Evolutionary conservation across 2,113 vertebrate species (phyloP).

Genomic region (Daboia siamensis): DNA sequence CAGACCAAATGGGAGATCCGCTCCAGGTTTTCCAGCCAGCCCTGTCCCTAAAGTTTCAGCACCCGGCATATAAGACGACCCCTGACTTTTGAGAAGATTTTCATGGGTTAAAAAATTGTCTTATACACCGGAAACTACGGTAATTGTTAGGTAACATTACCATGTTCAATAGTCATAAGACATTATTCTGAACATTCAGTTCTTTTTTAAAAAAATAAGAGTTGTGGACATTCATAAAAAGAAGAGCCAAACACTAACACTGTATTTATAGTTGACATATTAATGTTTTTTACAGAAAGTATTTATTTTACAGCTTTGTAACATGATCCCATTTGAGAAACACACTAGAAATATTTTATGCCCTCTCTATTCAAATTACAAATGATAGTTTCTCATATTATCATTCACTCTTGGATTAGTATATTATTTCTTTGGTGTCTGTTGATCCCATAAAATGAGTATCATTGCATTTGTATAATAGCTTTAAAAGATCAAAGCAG

Average conservation of each 20-base stretch:
- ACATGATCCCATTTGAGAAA: not conserved
- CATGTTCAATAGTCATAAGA: not conserved
- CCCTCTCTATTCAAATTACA: not conserved
- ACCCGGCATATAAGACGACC: no score
- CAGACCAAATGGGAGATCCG: no score
- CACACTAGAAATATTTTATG: not conserved
- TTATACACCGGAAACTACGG: no score
- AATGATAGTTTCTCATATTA: constrained; percentile 4
- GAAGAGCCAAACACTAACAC: not conserved
- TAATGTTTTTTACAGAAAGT: constrained; percentile 7
- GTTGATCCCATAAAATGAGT: constrained; percentile 35
- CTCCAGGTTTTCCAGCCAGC: no score
- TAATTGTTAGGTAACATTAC: not conserved
- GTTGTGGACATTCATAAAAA: not conserved
- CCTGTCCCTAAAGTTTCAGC: no score
- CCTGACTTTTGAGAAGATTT: no score
- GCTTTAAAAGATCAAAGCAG: constrained; percentile 35
- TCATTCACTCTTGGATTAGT: constrained; percentile 17
- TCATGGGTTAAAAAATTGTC: no score
- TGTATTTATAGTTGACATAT: not conserved
- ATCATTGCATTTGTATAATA: constrained; percentile 17
- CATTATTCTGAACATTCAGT: not conserved
- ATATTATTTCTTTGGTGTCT: constrained; percentile 1
- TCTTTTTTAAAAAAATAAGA: not conserved
- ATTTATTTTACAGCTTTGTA: not conserved